A percentile compares a stretch with the other conserved stretches of the same genome.
Conservation (phyloP, 2,797 vertebrate species). For the Astyanax mexicanus region DNA sequence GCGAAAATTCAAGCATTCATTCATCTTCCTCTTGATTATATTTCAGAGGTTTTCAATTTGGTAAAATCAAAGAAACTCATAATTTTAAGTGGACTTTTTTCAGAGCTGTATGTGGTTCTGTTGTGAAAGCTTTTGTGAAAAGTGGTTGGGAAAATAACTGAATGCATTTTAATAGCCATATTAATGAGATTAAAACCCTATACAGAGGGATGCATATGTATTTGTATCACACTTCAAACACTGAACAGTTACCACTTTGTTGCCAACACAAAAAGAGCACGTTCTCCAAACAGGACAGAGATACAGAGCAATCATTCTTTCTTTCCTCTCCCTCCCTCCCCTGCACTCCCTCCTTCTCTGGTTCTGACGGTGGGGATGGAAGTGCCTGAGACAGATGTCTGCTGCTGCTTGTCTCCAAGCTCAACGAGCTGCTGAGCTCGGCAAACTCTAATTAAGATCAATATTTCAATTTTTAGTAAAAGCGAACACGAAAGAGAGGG, state of each 20-base stretch:
- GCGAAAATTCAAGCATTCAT: too few species aligned
- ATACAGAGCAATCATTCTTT: constrained; percentile 76
- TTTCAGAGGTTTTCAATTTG: too few species aligned
- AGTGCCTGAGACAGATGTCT: constrained; percentile 81
- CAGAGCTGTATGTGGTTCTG: too few species aligned
- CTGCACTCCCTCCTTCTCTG: constrained; percentile 43
- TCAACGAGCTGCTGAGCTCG: constrained; percentile 82
- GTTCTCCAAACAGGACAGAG: constrained; percentile 71
- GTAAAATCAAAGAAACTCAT: too few species aligned
- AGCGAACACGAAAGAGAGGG: constrained; percentile 69
- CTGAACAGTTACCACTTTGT: constrained; percentile 37
- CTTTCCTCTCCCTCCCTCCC: constrained; percentile 46
- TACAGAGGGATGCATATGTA: background rate
- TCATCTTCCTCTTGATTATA: too few species aligned
- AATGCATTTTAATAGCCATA: background rate
- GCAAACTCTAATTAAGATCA: constrained; percentile 88
- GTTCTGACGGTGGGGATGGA: constrained; percentile 68
- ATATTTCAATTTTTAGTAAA: constrained; percentile 87
- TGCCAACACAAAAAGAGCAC: constrained; percentile 58
- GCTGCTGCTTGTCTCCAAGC: constrained; percentile 79
- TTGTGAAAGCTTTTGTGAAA: too few species aligned
- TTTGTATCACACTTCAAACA: background rate
- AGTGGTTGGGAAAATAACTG: too few species aligned
- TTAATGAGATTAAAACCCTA: background rate
- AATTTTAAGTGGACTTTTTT: too few species aligned